Conservation (phyloP, 2,797 vertebrate genomes). For the Muscicapa striata region DNA sequence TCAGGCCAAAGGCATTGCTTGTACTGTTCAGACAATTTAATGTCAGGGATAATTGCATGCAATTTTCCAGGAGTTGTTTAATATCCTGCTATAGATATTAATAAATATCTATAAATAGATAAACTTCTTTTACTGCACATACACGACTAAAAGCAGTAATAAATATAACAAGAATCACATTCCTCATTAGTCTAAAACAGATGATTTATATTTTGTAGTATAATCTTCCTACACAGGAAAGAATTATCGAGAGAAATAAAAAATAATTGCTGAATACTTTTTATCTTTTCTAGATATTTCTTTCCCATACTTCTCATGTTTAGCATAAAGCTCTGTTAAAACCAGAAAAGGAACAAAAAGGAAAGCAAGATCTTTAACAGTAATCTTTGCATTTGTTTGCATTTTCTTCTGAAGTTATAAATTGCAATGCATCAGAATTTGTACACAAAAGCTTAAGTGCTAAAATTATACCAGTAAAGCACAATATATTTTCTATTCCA, state of each 20-base stretch:
- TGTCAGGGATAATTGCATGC: not conserved
- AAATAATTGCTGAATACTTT: not conserved
- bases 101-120: not conserved
- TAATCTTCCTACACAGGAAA: not conserved
- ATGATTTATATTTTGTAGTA: not conserved
- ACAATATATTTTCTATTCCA: not conserved
- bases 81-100: not conserved
- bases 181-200: not conserved
- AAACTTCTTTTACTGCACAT: not conserved
- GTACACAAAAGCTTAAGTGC: not conserved
- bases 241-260: not conserved
- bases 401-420: not conserved
- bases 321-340: not conserved
- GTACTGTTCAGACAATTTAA: not conserved
- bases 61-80: not conserved
- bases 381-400: rapidly evolving
- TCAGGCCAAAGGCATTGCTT: not conserved
- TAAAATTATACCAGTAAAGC: not conserved
- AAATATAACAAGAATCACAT: not conserved
- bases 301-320: not conserved
- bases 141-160: not conserved
- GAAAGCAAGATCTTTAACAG: not conserved
- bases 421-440: not conserved
- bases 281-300: not conserved
- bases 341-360: not conserved